Conservation (phyloP, 2,888 invertebrate genomes). For the Apamea monoglypha region DNA sequence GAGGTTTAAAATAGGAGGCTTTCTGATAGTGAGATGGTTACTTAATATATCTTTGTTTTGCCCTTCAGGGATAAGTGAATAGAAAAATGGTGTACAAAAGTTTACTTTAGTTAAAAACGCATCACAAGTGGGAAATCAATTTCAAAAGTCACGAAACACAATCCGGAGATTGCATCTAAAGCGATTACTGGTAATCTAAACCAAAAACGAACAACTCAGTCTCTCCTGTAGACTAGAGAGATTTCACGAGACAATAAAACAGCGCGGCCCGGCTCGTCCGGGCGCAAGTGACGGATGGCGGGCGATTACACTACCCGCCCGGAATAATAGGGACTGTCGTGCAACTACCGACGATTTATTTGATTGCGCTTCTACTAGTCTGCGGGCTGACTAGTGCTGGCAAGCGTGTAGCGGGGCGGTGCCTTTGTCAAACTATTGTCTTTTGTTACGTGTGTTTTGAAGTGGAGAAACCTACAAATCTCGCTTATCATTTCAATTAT, state of each 20-base stretch:
- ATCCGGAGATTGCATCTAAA: slow-evolving; percentile 23
- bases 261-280: slow-evolving; percentile 17
- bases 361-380: slow-evolving; percentile 29
- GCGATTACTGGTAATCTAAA: slow-evolving; percentile 27
- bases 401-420: slow-evolving; percentile 8
- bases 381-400: slow-evolving; percentile 25
- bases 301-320: slow-evolving; percentile 48
- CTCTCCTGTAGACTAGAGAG: slow-evolving; percentile 26
- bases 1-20: not conserved
- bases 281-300: slow-evolving; percentile 51
- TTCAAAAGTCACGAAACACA: slow-evolving; percentile 7
- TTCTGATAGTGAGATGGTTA: not conserved
- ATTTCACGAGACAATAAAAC: slow-evolving; percentile 45
- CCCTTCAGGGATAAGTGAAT: not conserved
- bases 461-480: not conserved
- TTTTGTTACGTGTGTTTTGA: not conserved
- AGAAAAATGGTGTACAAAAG: not conserved
- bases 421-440: slow-evolving; percentile 7
- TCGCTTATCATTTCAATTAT: not conserved
- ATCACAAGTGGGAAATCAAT: not conserved
- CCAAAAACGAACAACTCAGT: slow-evolving; percentile 31
- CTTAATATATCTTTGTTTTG: not conserved
- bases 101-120: not conserved
- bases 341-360: slow-evolving; percentile 48
- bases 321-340: slow-evolving; percentile 45